A percentile compares a stretch with the other conserved stretches of the same genome.
Evolutionary conservation across 2,797 vertebrate species (phyloP).

Genomic region (Acrossocheilus wenchowensis): DNA sequence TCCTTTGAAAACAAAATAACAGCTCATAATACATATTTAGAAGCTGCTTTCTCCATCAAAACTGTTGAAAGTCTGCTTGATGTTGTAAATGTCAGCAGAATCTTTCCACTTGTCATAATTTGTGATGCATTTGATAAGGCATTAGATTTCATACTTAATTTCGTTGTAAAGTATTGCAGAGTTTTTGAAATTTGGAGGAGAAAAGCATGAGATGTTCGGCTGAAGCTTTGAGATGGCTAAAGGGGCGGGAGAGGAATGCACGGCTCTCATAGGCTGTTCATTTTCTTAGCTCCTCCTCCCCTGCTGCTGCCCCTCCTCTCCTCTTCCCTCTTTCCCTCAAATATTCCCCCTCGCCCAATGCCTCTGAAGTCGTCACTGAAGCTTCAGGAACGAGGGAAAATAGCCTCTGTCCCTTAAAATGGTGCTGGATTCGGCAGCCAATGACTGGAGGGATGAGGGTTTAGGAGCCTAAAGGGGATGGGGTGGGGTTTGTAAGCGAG

Average conservation of each 20-base stretch:
- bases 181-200: neutral
- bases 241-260: constrained; percentile 85
- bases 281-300: constrained; percentile 77
- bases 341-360: constrained; percentile 60
- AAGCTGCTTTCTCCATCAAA: constrained; percentile 7
- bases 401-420: constrained; percentile 69
- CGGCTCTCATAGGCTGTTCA: constrained; percentile 83
- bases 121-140: neutral
- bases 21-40: neutral
- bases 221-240: constrained; percentile 52
- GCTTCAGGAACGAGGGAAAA: constrained; percentile 67
- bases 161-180: neutral
- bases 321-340: constrained; percentile 55
- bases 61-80: neutral
- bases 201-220: constrained; percentile 27
- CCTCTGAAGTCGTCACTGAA: constrained; percentile 69
- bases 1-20: constrained; percentile 2
- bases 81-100: neutral
- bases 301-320: constrained; percentile 59
- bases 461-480: constrained; percentile 48
- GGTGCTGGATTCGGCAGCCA: constrained; percentile 64
- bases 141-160: neutral
- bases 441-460: constrained; percentile 48
- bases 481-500: constrained; percentile 54
- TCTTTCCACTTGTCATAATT: neutral